Conservation (phyloP, 1,140 invertebrate species). For the Mya arenaria region DNA sequence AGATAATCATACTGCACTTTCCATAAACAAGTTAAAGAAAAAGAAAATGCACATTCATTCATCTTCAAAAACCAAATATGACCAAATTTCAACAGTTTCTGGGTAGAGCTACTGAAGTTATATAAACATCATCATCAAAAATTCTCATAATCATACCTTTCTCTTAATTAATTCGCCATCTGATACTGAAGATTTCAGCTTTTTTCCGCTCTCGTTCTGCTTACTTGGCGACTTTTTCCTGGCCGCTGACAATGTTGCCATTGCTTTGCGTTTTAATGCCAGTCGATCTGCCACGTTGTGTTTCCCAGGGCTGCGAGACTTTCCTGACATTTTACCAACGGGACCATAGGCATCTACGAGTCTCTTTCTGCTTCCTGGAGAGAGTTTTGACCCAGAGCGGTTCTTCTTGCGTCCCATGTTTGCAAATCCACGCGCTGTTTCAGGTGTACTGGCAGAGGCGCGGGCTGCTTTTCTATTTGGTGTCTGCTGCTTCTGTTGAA, state of each 20-base stretch:
- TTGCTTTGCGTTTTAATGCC: constrained; percentile 60
- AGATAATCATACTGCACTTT: no score
- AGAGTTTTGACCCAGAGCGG: constrained; percentile 14
- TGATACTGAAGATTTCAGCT: constrained; percentile 27
- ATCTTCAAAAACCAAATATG: no score
- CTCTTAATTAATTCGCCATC: constrained; percentile 44
- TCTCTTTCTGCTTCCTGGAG: constrained; percentile 29
- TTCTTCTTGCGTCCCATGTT: constrained; percentile 54
- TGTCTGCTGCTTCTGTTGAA: constrained; percentile 58
- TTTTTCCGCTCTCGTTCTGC: constrained; percentile 9
- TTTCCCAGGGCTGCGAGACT: constrained; percentile 30
- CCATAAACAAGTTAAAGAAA: no score
- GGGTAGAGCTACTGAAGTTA: no score
- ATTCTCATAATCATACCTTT: no score
- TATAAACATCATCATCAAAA: no score
- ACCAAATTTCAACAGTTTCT: no score
- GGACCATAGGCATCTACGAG: constrained; percentile 11
- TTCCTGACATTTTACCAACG: constrained; percentile 23
- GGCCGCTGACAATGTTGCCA: constrained; percentile 59
- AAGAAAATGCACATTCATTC: no score
- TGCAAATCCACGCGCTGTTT: constrained; percentile 74
- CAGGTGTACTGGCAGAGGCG: constrained; percentile 77
- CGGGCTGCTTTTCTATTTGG: constrained; percentile 73
- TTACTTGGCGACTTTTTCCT: constrained; percentile 33
- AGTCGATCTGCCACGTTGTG: constrained; percentile 51